These are phyloP conservation scores for Crossocerus cetratus DNA, from an alignment of 2,888 invertebrate species.

Conservation along the genomic window DNA sequence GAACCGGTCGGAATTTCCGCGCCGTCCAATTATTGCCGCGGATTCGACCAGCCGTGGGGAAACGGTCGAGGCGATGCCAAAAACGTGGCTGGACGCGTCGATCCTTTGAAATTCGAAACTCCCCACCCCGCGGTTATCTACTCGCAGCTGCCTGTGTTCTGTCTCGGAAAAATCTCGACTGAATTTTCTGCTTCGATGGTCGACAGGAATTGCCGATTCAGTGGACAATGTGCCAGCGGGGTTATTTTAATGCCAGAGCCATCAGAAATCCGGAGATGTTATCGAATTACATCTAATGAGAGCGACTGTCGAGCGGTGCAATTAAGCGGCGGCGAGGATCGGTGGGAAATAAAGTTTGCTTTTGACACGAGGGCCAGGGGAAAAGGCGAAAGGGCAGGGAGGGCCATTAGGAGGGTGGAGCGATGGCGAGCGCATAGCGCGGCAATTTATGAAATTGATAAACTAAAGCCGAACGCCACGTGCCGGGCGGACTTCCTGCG, in stretches of 20 bases:
- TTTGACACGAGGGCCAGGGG: neutral
- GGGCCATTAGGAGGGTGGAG: slow-evolving; percentile 19
- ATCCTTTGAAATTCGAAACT: slow-evolving; percentile 31
- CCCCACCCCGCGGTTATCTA: too few relatives aligned
- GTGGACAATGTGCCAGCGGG: too few relatives aligned
- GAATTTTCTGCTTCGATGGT: too few relatives aligned
- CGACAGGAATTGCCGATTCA: too few relatives aligned
- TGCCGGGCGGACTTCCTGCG: slow-evolving; percentile 7
- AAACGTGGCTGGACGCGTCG: neutral
- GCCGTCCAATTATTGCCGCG: slow-evolving; percentile 31
- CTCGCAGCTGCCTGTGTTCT: too few relatives aligned
- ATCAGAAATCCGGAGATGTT: too few relatives aligned
- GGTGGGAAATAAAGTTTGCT: slow-evolving; percentile 15
- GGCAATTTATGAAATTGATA: slow-evolving; percentile 53
- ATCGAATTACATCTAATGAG: too few relatives aligned
- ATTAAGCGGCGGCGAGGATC: neutral
- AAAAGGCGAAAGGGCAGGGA: neutral
- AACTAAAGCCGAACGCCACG: slow-evolving; percentile 20
- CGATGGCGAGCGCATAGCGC: slow-evolving; percentile 1
- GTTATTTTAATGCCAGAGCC: too few relatives aligned
- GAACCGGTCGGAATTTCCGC: slow-evolving; percentile 32
- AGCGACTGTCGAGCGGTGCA: too few relatives aligned
- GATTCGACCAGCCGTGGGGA: slow-evolving; percentile 10
- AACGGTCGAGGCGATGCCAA: neutral
- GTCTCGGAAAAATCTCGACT: too few relatives aligned